Base-by-base conservation (phyloP, 2,797 vertebrate genomes). In the Enteromius unitaeniatus region DNA sequence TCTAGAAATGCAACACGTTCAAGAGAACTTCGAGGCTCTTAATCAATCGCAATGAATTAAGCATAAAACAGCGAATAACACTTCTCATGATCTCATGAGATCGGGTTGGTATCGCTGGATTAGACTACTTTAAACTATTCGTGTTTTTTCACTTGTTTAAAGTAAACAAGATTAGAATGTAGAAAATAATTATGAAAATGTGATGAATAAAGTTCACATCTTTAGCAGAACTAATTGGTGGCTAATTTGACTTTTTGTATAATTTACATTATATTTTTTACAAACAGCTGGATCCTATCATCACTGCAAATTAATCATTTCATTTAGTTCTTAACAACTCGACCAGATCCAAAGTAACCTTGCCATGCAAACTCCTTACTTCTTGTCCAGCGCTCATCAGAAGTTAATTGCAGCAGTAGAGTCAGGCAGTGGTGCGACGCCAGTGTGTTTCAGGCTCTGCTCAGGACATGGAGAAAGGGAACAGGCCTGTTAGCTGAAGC, bases 401-500 rank as follows among this genome's bases (percentile, higher is more conserved):
- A 88, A 86, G 53, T 73, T 81, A 87, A 84, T 86, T 80, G 49
- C 47, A 42, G 72, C 84, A 53, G 77, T 40, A 80, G 72, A 42
- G 68, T 47, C 75, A 81, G 75, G 76, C 79, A n/a, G 79, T 37
- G 34, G 34, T 37, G 34, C 34, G 34, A 7, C 37, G 37, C 37
- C 81, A 86, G 86, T 37, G 84, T 83, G 86, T 47, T 84, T 88
- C 40, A 45, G 75, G 84, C 47, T 65, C 79, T 62, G 83, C 79
- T 83, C 69, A 79, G 79, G 82, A 85, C 81, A 85, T 77, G 86
- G 49, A 87, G 85, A 45, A 64, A 37, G 37, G 55, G 75, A 65
- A 58, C 49, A 67, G 73, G 65, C 70, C 69, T 82, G 89, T 85
- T 80, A 80, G 80, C 82, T 51, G 81, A 69, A 88, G 86, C 79